phyloP scores from a whole-genome alignment of 2,888 invertebrate species.

The Chloroclystis v-ata region DNA sequence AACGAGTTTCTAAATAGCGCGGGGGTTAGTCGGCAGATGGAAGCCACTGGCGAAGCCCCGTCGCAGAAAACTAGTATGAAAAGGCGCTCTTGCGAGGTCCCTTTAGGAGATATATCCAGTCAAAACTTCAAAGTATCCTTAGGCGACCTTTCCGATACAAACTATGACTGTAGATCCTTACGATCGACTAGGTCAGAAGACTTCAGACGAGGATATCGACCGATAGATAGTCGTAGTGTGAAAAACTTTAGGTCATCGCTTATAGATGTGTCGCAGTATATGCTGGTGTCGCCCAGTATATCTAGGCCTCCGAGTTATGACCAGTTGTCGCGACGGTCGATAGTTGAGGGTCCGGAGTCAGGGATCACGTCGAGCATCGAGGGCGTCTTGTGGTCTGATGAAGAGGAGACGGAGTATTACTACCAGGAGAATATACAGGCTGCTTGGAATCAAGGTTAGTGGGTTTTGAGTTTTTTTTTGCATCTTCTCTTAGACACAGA shows the following conservation, averaged over 20 bases:
- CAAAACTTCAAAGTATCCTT: slow-evolving; percentile 72
- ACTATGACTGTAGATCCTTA: slow-evolving; percentile 61
- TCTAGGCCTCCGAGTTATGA: slow-evolving; percentile 70
- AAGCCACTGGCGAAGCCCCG: slow-evolving; percentile 69
- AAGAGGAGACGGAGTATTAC: slow-evolving; percentile 74
- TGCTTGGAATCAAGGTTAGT: slow-evolving; percentile 73
- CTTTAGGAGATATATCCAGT: slow-evolving; percentile 66
- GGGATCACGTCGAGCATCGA: slow-evolving; percentile 73
- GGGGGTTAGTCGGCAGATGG: slow-evolving; percentile 71
- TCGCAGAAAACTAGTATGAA: slow-evolving; percentile 73
- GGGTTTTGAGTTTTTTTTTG: no score
- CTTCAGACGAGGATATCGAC: slow-evolving; percentile 55
- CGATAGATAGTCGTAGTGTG: slow-evolving; percentile 66
- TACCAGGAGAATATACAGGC: slow-evolving; percentile 71
- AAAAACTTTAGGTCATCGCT: slow-evolving; percentile 69
- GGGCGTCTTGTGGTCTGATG: slow-evolving; percentile 75
- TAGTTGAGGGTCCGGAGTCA: slow-evolving; percentile 60
- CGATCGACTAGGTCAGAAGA: slow-evolving; percentile 64
- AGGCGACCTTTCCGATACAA: slow-evolving; percentile 61
- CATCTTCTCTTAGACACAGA: neutral
- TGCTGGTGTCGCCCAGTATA: slow-evolving; percentile 29
- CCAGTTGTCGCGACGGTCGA: slow-evolving; percentile 65
- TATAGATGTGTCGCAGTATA: slow-evolving; percentile 56
- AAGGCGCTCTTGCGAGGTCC: slow-evolving; percentile 68
- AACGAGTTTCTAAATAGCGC: slow-evolving; percentile 70